Conservation (phyloP, 2,888 invertebrate species). For the Crioceris asparagi region DNA sequence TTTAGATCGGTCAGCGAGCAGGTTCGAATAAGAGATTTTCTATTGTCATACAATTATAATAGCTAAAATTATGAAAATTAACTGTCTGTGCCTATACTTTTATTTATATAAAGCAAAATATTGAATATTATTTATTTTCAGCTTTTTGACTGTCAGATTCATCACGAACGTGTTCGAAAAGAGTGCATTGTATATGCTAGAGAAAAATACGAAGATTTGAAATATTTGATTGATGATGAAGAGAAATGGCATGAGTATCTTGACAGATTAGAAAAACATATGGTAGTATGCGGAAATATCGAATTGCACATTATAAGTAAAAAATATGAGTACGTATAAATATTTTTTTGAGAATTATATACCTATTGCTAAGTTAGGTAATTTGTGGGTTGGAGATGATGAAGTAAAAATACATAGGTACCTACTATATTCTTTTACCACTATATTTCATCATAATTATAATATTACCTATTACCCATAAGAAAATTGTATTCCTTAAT, state of each 20-base stretch:
- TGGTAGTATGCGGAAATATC: slow-evolving; percentile 33
- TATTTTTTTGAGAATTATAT: slow-evolving; percentile 1
- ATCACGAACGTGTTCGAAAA: slow-evolving; percentile 62
- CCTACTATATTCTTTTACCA: too few relatives aligned
- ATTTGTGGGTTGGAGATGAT: too few relatives aligned
- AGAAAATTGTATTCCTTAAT: too few relatives aligned
- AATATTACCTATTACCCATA: too few relatives aligned
- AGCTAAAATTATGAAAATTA: slow-evolving; percentile 2
- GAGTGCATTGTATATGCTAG: slow-evolving; percentile 66
- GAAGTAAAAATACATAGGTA: too few relatives aligned
- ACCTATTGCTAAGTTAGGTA: too few relatives aligned
- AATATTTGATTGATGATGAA: slow-evolving; percentile 33
- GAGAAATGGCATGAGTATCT: slow-evolving; percentile 29
- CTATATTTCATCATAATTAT: too few relatives aligned
- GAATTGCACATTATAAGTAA: slow-evolving; percentile 34
- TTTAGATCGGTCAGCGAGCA: slow-evolving; percentile 86
- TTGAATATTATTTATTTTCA: too few relatives aligned
- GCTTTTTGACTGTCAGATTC: slow-evolving; percentile 53
- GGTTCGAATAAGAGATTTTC: slow-evolving; percentile 39
- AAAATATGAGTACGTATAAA: slow-evolving; percentile 29
- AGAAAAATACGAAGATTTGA: slow-evolving; percentile 48
- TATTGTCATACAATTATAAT: too few relatives aligned
- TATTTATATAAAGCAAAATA: too few relatives aligned
- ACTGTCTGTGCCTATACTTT: too few relatives aligned
- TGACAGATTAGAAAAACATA: slow-evolving; percentile 32